Evolutionary conservation across 2,888 invertebrate species (phyloP).

Genomic region (Apamea epomidion): DNA sequence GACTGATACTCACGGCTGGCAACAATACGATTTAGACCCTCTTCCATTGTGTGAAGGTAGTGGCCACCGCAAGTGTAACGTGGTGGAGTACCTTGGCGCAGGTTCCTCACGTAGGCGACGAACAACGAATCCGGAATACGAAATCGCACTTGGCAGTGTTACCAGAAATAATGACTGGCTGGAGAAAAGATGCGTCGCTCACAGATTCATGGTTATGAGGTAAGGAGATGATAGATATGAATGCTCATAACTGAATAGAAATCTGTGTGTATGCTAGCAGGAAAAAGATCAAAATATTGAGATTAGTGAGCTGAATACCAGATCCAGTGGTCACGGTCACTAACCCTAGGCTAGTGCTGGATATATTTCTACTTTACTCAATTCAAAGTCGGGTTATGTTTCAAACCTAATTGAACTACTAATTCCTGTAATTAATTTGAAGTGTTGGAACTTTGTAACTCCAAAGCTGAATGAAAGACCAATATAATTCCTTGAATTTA

Average conservation of each 20-base stretch:
- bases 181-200: conserved; percentile 28
- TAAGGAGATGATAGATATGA: conserved; percentile 23
- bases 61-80: conserved; percentile 36
- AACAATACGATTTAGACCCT: conserved; percentile 46
- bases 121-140: conserved; percentile 64
- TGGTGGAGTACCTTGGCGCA: conserved; percentile 56
- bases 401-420: conserved; percentile 9
- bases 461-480: background rate
- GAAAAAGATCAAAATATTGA: conserved; percentile 12
- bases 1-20: background rate
- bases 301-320: background rate
- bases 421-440: background rate
- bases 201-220: conserved; percentile 26
- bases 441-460: background rate
- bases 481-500: conserved; percentile 32
- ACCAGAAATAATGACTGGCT: conserved; percentile 48
- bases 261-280: background rate
- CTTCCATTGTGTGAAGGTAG: conserved; percentile 41
- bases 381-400: background rate
- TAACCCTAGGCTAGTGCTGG: background rate
- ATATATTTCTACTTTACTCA: background rate
- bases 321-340: background rate
- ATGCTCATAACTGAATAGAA: background rate
- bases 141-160: conserved; percentile 60
- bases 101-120: conserved; percentile 66